Percentiles rank a stretch among this genome's conserved stretches.
These are phyloP conservation scores for Heliconius aoede DNA, from an alignment of 2,888 invertebrate genomes.

Conservation along the genomic window DNA sequence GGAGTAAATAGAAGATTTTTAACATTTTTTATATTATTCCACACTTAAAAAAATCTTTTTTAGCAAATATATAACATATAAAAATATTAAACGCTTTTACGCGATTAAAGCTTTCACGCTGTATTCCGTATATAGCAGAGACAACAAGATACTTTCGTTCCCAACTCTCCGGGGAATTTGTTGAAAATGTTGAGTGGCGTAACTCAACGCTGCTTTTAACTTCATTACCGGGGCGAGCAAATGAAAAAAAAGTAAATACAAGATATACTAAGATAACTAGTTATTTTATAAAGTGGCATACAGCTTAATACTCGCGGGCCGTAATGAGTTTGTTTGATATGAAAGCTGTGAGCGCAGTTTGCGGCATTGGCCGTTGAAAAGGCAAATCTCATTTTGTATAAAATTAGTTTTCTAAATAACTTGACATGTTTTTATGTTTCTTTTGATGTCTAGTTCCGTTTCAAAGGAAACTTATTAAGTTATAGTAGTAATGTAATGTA, in stretches of 20 bases:
- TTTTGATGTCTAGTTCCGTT: conserved; percentile 35
- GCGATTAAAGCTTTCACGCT: too few relatives aligned
- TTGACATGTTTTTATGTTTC: conserved; percentile 36
- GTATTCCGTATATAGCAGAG: too few relatives aligned
- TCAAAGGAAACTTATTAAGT: conserved; percentile 41
- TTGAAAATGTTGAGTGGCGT: too few relatives aligned
- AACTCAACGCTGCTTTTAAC: too few relatives aligned
- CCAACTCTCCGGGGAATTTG: too few relatives aligned
- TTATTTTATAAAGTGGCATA: conserved; percentile 41
- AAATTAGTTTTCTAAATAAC: conserved; percentile 51
- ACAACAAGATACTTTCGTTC: too few relatives aligned
- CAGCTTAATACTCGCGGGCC: conserved; percentile 49
- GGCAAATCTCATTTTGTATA: conserved; percentile 51
- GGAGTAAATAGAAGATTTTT: conserved; percentile 34
- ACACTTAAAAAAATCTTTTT: too few relatives aligned
- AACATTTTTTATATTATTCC: too few relatives aligned
- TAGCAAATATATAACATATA: too few relatives aligned
- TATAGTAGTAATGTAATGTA: too few relatives aligned
- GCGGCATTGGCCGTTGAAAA: conserved; percentile 46
- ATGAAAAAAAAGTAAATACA: conserved; percentile 30
- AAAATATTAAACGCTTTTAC: too few relatives aligned
- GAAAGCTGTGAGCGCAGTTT: conserved; percentile 45
- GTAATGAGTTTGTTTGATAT: conserved; percentile 54
- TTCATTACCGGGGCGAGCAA: neutral
- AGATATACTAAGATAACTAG: conserved; percentile 41